phyloP scores from a whole-genome alignment of 2,113 vertebrate genomes.

The Penelope pileata region DNA sequence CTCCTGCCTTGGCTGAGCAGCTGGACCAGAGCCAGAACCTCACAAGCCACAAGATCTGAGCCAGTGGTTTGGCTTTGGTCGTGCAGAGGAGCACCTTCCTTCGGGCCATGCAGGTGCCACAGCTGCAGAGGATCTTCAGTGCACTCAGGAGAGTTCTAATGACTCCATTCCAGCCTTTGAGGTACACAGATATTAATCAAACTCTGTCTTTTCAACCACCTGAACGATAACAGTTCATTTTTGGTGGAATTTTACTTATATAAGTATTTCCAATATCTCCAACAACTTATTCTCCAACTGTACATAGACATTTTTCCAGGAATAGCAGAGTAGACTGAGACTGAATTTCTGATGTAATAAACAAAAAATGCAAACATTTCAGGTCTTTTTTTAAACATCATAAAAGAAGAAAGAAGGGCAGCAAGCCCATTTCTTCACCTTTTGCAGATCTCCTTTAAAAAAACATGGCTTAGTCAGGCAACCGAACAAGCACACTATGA shows the following conservation, averaged over 20 bases:
- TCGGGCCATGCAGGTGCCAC: neutral
- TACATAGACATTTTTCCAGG: neutral
- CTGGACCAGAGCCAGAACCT: neutral
- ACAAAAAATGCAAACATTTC: neutral
- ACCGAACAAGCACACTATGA: neutral
- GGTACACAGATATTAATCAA: neutral
- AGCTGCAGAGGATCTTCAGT: neutral
- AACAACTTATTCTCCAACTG: neutral
- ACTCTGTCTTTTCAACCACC: neutral
- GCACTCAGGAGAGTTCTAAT: neutral
- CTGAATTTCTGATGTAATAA: neutral
- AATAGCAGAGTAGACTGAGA: neutral
- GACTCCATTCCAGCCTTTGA: neutral
- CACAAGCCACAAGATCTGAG: accelerated
- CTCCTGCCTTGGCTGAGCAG: neutral
- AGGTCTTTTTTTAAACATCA: neutral
- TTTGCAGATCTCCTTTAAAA: neutral
- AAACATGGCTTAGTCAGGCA: neutral
- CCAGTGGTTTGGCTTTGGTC: neutral
- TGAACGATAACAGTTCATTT: neutral
- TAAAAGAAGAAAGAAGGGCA: conserved; percentile 22
- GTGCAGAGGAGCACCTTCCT: neutral
- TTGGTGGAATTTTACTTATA: neutral
- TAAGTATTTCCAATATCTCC: neutral
- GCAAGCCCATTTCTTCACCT: conserved; percentile 5